Evolutionary conservation across 1,140 invertebrate species (phyloP), one percentile per base, ranked within the genome.

Genomic region (Drosophila pseudoananassae): DNA sequence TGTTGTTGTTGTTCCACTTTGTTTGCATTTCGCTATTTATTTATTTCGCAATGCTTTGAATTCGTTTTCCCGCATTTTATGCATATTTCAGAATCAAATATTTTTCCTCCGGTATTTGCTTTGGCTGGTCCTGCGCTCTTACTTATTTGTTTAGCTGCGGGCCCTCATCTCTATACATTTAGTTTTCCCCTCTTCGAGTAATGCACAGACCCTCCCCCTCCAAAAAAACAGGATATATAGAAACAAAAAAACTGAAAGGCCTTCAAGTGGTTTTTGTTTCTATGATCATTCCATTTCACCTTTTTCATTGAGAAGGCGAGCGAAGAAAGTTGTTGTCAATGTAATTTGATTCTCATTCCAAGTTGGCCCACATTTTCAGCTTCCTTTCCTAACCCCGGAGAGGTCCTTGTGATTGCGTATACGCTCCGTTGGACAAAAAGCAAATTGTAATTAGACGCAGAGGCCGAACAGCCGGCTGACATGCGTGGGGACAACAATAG

Each of bases 371-470:
- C 17, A 17, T 77, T 17, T 23, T 25, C 27, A 47, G 31, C 46
- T 59, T 54, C 56, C 38, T 51, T 52, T 60, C 4, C 6, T 6
- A 5, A 3, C 40, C 14, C 15, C 40, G 27, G 15, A 36, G 31
- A 31, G 33, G 33, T 12, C 66, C 77, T 58, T 51, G 63, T 66
- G 71, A 84, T 84, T 83, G 59, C 82, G 82, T 47, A 70, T 80
- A 85, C 82, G 82, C 81, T 25, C 68, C 61, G 81, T 81, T 81
- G 78, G 54, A 20, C 78, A 71, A 61, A 75, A 52, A 52, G 69
- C 78, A 77, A 77, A 77, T 78, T 60, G 78, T 82, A 85, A 85
- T 85, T 87, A 85, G 74, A 87, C 53, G 47, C 69, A 74, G 43
- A 59, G 69, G 61, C 78, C 78, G 61, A 50, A 79, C 33, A 63